Percentiles rank a stretch among this genome's conserved stretches.
Conservation (phyloP, 2,888 invertebrate species). For the Melinaea marsaeus region DNA sequence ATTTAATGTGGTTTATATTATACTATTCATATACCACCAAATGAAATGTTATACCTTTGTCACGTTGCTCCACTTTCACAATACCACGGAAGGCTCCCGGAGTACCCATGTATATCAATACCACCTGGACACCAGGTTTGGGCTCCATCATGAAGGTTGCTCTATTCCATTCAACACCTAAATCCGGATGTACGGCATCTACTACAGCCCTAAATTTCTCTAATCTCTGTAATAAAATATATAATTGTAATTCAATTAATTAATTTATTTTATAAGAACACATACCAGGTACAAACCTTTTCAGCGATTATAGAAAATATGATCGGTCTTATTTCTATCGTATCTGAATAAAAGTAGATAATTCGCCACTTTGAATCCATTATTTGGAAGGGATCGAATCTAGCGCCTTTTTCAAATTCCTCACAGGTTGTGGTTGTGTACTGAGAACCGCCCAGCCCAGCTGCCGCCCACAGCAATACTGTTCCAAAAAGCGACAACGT, state of each 20-base stretch:
- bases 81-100: constrained; percentile 58
- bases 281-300: constrained; percentile 39
- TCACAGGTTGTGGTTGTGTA: constrained; percentile 54
- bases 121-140: constrained; percentile 50
- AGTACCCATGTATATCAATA: constrained; percentile 49
- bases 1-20: too few species aligned
- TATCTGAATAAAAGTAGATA: constrained; percentile 62
- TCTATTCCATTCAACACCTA: constrained; percentile 52
- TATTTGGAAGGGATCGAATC: constrained; percentile 52
- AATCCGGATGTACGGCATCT: constrained; percentile 42
- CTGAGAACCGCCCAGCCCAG: constrained; percentile 25
- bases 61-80: constrained; percentile 43
- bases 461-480: constrained; percentile 43
- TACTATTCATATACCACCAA: too few species aligned
- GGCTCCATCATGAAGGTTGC: constrained; percentile 59
- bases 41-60: constrained; percentile 29
- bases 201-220: constrained; percentile 45
- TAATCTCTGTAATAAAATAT: constrained; percentile 42
- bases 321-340: constrained; percentile 52
- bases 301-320: constrained; percentile 52
- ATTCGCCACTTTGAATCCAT: constrained; percentile 62
- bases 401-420: constrained; percentile 55
- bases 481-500: constrained; percentile 52
- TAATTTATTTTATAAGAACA: too few species aligned
- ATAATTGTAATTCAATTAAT: neutral